Conservation (phyloP, 2,113 vertebrate species). For the Trematocara zebra region DNA sequence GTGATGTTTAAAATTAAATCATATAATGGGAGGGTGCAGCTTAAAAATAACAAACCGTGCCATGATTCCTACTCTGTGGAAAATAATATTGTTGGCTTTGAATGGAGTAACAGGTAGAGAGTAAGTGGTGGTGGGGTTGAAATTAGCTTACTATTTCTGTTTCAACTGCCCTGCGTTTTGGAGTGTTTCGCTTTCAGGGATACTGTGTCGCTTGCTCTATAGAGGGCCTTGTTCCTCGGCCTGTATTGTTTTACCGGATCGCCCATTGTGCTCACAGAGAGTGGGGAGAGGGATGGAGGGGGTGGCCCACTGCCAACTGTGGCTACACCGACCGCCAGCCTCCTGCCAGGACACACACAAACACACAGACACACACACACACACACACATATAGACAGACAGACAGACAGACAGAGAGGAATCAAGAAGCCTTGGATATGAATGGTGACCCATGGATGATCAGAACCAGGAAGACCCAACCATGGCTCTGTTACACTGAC, state of each 20-base stretch:
- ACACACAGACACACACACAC: background rate
- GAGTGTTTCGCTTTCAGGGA: slow-evolving; percentile 65
- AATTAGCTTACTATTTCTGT: slow-evolving; percentile 43
- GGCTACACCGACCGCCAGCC: slow-evolving; percentile 57
- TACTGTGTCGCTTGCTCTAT: slow-evolving; percentile 70
- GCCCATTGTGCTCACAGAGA: slow-evolving; percentile 72
- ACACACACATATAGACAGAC: background rate
- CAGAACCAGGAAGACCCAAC: slow-evolving; percentile 55
- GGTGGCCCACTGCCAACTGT: slow-evolving; percentile 42
- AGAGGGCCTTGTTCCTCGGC: slow-evolving; percentile 69
- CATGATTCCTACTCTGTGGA: background rate
- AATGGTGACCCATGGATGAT: slow-evolving; percentile 39
- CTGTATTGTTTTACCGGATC: slow-evolving; percentile 76
- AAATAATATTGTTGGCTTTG: background rate
- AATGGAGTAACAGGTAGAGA: slow-evolving; percentile 7
- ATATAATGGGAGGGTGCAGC: background rate
- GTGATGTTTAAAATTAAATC: background rate
- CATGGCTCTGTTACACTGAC: slow-evolving; percentile 48
- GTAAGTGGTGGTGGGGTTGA: slow-evolving; percentile 3
- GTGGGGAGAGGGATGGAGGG: background rate
- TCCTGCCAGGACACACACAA: background rate
- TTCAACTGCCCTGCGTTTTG: slow-evolving; percentile 27
- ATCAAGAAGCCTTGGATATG: slow-evolving; percentile 49
- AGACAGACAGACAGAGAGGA: background rate
- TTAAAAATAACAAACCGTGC: background rate